These are phyloP conservation scores for Stylophora pistillata DNA, from an alignment of 64 coral and sea anemone species.

Conservation along the genomic window DNA sequence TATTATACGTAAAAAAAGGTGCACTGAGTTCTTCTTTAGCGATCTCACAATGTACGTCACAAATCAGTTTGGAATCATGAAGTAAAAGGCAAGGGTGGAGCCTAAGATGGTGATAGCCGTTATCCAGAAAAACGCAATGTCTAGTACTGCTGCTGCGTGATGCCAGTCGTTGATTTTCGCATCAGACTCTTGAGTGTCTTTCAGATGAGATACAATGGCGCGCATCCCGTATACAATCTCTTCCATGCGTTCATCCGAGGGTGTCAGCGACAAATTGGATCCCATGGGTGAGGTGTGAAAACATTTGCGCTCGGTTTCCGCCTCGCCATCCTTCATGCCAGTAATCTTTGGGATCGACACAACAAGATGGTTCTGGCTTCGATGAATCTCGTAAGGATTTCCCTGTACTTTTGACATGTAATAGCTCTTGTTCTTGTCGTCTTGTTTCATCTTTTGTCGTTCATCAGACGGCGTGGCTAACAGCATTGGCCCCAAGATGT, in stretches of 20 bases:
- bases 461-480: slow-evolving; percentile 55
- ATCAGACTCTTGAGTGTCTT: slow-evolving; percentile 51
- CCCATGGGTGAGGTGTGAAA: slow-evolving; percentile 34
- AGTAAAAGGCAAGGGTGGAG: slow-evolving; percentile 70
- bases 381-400: slow-evolving; percentile 41
- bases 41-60: not conserved
- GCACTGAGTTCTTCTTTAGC: too few relatives aligned
- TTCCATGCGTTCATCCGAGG: slow-evolving; percentile 22
- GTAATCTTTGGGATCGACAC: slow-evolving; percentile 39
- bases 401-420: slow-evolving; percentile 44
- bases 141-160: slow-evolving; percentile 81
- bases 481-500: slow-evolving; percentile 72
- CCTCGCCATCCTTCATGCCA: slow-evolving; percentile 1
- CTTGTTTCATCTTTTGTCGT: not conserved
- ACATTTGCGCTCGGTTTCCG: slow-evolving; percentile 27
- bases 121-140: slow-evolving; percentile 75
- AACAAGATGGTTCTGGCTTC: slow-evolving; percentile 28
- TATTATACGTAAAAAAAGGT: too few relatives aligned
- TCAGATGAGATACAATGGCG: slow-evolving; percentile 65
- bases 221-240: slow-evolving; percentile 55
- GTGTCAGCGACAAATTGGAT: slow-evolving; percentile 43
- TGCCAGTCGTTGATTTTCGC: slow-evolving; percentile 64
- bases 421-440: not conserved
- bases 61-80: slow-evolving; percentile 50
- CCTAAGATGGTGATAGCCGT: slow-evolving; percentile 52